Evolutionary conservation across 2,888 invertebrate genomes (phyloP).

Genomic region (Brachyopa scutellaris): DNA sequence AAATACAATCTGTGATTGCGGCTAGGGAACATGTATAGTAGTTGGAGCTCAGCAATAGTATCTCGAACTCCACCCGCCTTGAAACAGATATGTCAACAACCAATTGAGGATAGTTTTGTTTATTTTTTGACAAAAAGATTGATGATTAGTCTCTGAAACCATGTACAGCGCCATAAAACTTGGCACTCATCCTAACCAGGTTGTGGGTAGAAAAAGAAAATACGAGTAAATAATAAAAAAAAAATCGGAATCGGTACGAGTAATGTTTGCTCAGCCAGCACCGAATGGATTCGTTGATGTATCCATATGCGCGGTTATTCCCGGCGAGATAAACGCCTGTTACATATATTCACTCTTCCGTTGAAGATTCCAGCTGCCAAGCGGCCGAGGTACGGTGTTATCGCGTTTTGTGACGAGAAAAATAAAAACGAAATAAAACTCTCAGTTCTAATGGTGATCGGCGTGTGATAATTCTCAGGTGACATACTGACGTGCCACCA

Average conservation of each 20-base stretch:
- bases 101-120: conserved; percentile 66
- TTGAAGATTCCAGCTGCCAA: conserved; percentile 61
- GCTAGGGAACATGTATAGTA: too few relatives aligned
- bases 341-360: conserved; percentile 27
- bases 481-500: conserved; percentile 46
- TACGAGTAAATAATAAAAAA: not conserved
- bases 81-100: conserved; percentile 53
- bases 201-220: conserved; percentile 13
- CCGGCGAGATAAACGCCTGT: conserved; percentile 57
- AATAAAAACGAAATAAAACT: conserved; percentile 8
- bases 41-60: not conserved
- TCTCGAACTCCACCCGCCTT: conserved; percentile 24
- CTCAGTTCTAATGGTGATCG: conserved; percentile 51
- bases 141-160: conserved; percentile 52
- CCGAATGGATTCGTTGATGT: conserved; percentile 63
- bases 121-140: conserved; percentile 67
- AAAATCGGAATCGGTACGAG: conserved; percentile 27
- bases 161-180: conserved; percentile 54
- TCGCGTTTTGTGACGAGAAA: conserved; percentile 39
- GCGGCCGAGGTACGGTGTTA: conserved; percentile 34
- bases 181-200: conserved; percentile 48
- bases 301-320: conserved; percentile 51
- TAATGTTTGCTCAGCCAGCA: conserved; percentile 54
- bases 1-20: not conserved
- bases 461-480: conserved; percentile 64